Evolutionary conservation across 23 tunicate genomes (phyloP).

Genomic region (Botrylloides violaceus): DNA sequence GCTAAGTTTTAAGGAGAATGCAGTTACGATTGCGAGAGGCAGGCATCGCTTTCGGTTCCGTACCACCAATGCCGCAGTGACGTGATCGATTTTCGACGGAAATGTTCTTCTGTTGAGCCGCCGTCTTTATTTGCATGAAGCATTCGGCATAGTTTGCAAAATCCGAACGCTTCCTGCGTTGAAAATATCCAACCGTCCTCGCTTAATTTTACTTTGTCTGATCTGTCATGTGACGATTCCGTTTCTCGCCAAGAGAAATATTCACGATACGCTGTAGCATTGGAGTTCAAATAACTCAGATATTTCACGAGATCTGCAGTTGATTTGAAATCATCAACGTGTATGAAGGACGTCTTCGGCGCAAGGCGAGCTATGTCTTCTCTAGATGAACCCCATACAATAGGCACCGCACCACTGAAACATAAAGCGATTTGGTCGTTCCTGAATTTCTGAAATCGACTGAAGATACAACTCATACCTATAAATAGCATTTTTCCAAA

Average conservation of each 20-base stretch:
- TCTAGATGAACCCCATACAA: conserved; percentile 26
- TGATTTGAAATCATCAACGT: conserved; percentile 25
- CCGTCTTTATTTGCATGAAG: conserved; percentile 5
- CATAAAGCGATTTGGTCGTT: neutral
- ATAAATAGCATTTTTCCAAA: conserved; percentile 21
- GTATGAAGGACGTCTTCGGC: conserved; percentile 24
- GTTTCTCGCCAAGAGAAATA: conserved; percentile 29
- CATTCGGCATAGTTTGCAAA: conserved; percentile 19
- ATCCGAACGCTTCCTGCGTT: conserved; percentile 3
- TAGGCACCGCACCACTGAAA: conserved; percentile 38
- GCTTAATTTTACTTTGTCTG: neutral
- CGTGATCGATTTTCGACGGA: conserved; percentile 5
- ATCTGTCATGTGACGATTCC: neutral
- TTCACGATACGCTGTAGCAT: conserved; percentile 35
- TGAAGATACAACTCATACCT: no score
- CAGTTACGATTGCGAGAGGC: neutral
- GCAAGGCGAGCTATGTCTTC: conserved; percentile 17
- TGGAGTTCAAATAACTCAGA: conserved; percentile 18
- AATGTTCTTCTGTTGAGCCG: neutral
- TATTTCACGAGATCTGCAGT: conserved; percentile 21
- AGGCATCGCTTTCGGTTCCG: conserved; percentile 4
- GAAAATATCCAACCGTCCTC: conserved; percentile 25
- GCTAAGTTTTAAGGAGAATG: no score
- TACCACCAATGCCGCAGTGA: conserved; percentile 22
- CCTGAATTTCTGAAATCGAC: neutral